Conservation (phyloP, 2,888 invertebrate species). For the Microplitis deprimator region DNA sequence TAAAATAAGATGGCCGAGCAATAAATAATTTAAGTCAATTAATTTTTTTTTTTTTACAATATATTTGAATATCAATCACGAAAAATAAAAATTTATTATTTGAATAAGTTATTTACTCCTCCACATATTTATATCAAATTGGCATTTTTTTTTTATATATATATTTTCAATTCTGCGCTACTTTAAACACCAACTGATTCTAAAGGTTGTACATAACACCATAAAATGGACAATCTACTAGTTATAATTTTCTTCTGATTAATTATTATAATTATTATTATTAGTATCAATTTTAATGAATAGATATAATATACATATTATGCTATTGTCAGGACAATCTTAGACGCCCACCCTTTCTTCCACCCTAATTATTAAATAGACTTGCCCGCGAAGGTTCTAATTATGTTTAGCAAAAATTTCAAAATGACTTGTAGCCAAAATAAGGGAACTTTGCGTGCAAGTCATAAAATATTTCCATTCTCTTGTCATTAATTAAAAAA, state of each 20-base stretch:
- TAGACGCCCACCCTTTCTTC: too few species aligned
- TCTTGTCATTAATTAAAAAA: too few species aligned
- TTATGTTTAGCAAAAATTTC: too few species aligned
- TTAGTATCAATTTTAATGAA: neutral
- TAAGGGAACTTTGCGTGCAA: too few species aligned
- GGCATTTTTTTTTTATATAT: neutral
- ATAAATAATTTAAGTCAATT: neutral
- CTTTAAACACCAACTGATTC: too few species aligned
- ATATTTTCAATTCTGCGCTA: neutral
- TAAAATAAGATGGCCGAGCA: neutral
- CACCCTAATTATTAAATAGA: too few species aligned
- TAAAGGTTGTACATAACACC: neutral
- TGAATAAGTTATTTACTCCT: neutral
- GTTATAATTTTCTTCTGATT: too few species aligned
- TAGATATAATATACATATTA: neutral
- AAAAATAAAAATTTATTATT: neutral
- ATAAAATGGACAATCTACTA: neutral
- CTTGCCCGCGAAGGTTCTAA: too few species aligned
- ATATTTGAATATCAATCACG: neutral
- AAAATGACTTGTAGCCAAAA: too few species aligned
- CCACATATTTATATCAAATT: neutral
- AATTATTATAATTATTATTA: neutral
- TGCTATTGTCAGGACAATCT: neutral
- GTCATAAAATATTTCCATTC: too few species aligned
- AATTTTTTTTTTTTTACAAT: neutral